Evolutionary conservation across 2,113 vertebrate species (phyloP), one percentile per base, ranked within the genome.

Genomic region (Pogona vitticeps): DNA sequence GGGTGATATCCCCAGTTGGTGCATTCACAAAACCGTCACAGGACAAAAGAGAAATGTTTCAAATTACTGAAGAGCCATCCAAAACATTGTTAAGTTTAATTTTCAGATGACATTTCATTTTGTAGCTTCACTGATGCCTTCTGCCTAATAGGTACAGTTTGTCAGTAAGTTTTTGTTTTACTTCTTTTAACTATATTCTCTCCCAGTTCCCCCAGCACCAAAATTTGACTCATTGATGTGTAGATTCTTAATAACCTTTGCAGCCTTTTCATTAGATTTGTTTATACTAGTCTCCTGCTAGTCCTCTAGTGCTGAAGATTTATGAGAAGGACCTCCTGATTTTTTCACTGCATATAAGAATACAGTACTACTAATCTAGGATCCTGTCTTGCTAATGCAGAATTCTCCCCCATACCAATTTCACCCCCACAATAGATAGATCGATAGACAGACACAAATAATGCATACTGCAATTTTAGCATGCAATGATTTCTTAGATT

Each of bases 201-300:
- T 36, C 36, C 81, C n/a, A 58, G 23, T 83, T 36, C 58, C 14
- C 10, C 28, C 9, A n/a, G 38, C 6, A 18, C 15, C 59, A 81
- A 40, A 81, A 81, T 81, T 81, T 67, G 61, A 59, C 20, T 58
- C 52, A 72, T 23, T 72, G 52, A 21, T 33, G 18, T 72, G 33
- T n/a, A 58, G 46, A 71, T 83, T 83, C 33, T 46, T 52, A n/a
- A 38, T 83, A 72, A 38, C 23, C 67, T 83, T 83, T 83, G 68
- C 52, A 83, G 52, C 52, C 52, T 72, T 72, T 83, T 83, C 58
- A 83, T 73, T 56, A 59, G n/a, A 72, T 72, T 73, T 38, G 33
- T 46, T 59, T 52, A 56, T 70, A 56, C 38, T 72, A 59, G 70
- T 68, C 72, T 58, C 67, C 68, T 8, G 56, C 21, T 31, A 23